Base-by-base conservation (phyloP, 2,888 invertebrate species). In the Ectobius pallidus region DNA sequence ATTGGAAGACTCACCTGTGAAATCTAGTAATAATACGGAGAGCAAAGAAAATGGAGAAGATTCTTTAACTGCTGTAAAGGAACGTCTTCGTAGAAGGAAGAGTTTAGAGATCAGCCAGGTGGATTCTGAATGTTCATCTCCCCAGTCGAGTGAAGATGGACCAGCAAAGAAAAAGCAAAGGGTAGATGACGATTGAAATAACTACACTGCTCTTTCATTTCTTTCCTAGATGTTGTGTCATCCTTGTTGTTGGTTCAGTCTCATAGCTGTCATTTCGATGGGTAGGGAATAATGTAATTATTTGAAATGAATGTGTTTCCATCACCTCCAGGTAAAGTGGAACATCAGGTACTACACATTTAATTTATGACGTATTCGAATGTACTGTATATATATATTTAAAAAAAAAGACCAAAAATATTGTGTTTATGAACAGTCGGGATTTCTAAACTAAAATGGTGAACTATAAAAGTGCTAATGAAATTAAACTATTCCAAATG, bases 31-130 rank as follows among this genome's bases (percentile, higher is more conserved):
- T 39, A 69, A 67, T 32, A 22, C 69, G 44, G 72, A 69, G 39
- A 72, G 52, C 55, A 67, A 62, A 61, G 77, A 77, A 63, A 75
- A 75, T 52, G 76, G 75, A 14, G 75, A 75, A 27, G 77, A 77
- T 65, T 73, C 77, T 4, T 69, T 77, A 61, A 71, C 75, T 20
- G 77, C 77, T 1, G 77, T 77, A 16, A 77, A 77, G 69, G 77
- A 77, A 49, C 71, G 77, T 9, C 70, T 77, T 44, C 73, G 76
- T 46, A 74, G 77, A 65, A 69, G 77, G 49, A 77, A 75, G 70
- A 77, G 76, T 61, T 69, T 77, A 42, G 77, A 77, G 71, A 76
- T 77, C 34, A 76, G 76, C 49, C 77, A 77, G 63, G 75, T 77
- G 34, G 77, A 77, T 32, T 73, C 75, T 14, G 75, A 75, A 58